Conservation (phyloP, 2,113 vertebrate genomes). For the Nannobrachium achirus region DNA sequence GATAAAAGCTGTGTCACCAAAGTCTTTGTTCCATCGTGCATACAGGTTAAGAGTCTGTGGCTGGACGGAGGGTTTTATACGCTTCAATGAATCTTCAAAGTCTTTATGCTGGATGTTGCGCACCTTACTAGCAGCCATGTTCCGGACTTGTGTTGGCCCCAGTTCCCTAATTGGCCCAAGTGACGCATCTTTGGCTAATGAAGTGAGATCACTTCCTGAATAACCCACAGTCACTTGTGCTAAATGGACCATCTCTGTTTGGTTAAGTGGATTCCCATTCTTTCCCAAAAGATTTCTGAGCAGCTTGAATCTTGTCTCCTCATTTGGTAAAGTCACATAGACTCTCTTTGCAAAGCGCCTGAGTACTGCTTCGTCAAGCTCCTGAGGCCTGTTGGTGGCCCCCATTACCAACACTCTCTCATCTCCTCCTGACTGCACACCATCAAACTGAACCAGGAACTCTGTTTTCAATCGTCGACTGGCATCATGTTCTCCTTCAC, state of each 20-base stretch:
- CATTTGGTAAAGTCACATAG: constrained; percentile 92
- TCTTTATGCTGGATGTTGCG: constrained; percentile 91
- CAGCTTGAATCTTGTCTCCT: constrained; percentile 89
- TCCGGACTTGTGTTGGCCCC: constrained; percentile 91
- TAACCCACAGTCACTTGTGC: constrained; percentile 92
- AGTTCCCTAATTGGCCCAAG: constrained; percentile 95
- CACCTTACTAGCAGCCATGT: constrained; percentile 94
- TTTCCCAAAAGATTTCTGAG: constrained; percentile 93
- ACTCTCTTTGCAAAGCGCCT: constrained; percentile 96
- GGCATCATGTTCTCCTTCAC: constrained; percentile 96
- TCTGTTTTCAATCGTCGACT: constrained; percentile 96
- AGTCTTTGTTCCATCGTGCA: constrained; percentile 90
- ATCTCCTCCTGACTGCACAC: constrained; percentile 92
- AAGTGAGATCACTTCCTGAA: constrained; percentile 95
- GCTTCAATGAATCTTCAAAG: constrained; percentile 92
- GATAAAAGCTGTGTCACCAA: constrained; percentile 85
- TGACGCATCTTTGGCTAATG: constrained; percentile 96
- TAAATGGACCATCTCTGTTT: constrained; percentile 87
- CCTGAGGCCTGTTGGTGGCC: constrained; percentile 97
- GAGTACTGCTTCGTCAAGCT: constrained; percentile 95
- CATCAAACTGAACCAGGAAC: constrained; percentile 97
- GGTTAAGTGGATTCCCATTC: constrained; percentile 89
- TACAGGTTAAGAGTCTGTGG: constrained; percentile 86
- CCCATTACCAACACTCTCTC: constrained; percentile 97
- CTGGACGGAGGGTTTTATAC: constrained; percentile 92